Percentiles rank a stretch among this genome's conserved stretches.
Conservation (phyloP, 2,113 vertebrate genomes). For the Oryzias celebensis region DNA sequence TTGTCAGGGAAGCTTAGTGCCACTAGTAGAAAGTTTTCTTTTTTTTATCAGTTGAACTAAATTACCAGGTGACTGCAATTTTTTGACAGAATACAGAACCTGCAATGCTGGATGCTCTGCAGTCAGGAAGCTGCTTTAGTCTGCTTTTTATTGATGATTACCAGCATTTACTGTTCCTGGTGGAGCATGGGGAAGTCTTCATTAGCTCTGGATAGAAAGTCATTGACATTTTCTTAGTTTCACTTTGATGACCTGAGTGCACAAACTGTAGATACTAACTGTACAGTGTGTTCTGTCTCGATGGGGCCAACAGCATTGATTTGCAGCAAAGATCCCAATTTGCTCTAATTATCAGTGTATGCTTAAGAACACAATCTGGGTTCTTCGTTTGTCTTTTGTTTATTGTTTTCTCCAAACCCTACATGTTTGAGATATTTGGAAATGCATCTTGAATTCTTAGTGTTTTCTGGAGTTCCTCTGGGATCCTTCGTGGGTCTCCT, state of each 20-base stretch:
- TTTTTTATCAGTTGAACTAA: conserved; percentile 11
- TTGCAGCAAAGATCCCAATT: conserved; percentile 31
- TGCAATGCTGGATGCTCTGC: conserved; percentile 21
- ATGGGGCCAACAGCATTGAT: conserved; percentile 38
- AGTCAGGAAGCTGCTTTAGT: conserved; percentile 4
- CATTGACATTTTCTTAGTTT: conserved; percentile 26
- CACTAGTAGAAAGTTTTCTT: conserved; percentile 24
- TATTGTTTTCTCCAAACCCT: neutral
- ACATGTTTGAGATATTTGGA: neutral
- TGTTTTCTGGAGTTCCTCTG: conserved; percentile 25
- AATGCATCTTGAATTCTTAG: conserved; percentile 1
- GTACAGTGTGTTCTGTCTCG: conserved; percentile 60
- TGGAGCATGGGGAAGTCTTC: conserved; percentile 31
- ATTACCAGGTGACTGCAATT: conserved; percentile 28
- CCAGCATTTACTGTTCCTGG: conserved; percentile 23
- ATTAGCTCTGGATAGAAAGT: conserved; percentile 38
- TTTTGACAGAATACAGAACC: conserved; percentile 17
- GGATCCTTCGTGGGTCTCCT: conserved; percentile 29
- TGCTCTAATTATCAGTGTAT: conserved; percentile 47
- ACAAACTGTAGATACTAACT: conserved; percentile 61
- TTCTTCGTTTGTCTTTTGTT: conserved; percentile 33
- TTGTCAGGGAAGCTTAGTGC: conserved; percentile 1
- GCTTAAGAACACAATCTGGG: conserved; percentile 43
- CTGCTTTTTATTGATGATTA: conserved; percentile 20
- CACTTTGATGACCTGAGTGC: conserved; percentile 38